phyloP scores from a whole-genome alignment of 2,888 invertebrate species.

The Drosophila prostipennis region DNA sequence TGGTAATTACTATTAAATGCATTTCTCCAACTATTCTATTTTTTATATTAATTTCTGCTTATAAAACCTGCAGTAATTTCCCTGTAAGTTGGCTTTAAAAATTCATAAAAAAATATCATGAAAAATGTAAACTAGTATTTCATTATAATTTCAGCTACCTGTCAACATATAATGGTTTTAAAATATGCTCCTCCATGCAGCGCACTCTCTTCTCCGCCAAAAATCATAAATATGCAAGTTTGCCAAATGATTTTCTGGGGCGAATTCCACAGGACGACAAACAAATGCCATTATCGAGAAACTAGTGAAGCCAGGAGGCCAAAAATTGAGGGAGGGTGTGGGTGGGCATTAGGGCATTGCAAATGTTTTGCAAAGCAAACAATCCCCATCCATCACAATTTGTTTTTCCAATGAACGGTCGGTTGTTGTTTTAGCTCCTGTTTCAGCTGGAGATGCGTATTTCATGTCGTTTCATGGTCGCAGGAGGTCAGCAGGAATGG shows the following conservation, averaged over 20 bases:
- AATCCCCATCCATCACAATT: conserved; percentile 74
- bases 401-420: conserved; percentile 49
- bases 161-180: conserved; percentile 8
- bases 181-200: not conserved
- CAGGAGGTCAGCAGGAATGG: conserved; percentile 1
- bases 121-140: conserved; percentile 19
- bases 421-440: conserved; percentile 13
- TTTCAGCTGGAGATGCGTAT: conserved; percentile 33
- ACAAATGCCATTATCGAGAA: conserved; percentile 33
- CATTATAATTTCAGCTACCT: conserved; percentile 7
- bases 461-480: conserved; percentile 42
- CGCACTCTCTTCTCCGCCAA: not conserved
- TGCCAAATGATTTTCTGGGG: conserved; percentile 59
- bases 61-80: too few species aligned
- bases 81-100: too few species aligned
- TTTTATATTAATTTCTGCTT: too few species aligned
- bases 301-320: conserved; percentile 1
- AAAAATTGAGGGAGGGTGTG: not conserved
- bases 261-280: conserved; percentile 43
- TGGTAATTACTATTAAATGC: too few species aligned
- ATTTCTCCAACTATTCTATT: too few species aligned
- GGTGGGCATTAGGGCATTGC: conserved; percentile 37
- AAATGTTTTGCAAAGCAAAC: conserved; percentile 73
- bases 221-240: conserved; percentile 59
- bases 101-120: not conserved